Percentiles rank a stretch among this genome's conserved stretches.
Evolutionary conservation across 2,888 invertebrate genomes (phyloP).

Genomic region (Brachypterus glaber): DNA sequence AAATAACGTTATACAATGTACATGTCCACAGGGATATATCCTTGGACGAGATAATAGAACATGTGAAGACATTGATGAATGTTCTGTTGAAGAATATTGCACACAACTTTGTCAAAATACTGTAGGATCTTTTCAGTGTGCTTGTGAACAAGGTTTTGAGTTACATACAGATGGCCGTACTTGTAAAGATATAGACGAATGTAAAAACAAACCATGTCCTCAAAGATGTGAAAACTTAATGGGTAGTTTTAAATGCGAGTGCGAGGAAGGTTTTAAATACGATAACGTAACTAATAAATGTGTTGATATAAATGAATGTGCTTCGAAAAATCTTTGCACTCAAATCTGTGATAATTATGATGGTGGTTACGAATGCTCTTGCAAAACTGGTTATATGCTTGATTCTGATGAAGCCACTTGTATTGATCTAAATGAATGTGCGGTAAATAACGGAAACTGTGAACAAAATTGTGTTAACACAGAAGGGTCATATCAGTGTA

Average conservation of each 20-base stretch:
- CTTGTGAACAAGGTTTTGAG: slow-evolving; percentile 49
- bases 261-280: slow-evolving; percentile 40
- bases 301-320: slow-evolving; percentile 38
- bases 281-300: slow-evolving; percentile 36
- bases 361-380: slow-evolving; percentile 37
- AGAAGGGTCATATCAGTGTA: slow-evolving; percentile 44
- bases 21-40: slow-evolving; percentile 36
- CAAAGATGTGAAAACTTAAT: slow-evolving; percentile 3
- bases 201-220: slow-evolving; percentile 21
- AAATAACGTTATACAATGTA: slow-evolving; percentile 34
- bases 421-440: slow-evolving; percentile 36
- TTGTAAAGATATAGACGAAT: slow-evolving; percentile 41
- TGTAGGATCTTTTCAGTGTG: slow-evolving; percentile 46
- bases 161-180: slow-evolving; percentile 40
- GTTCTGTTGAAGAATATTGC: slow-evolving; percentile 31
- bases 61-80: slow-evolving; percentile 37
- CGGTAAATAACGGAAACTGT: slow-evolving; percentile 40
- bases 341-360: slow-evolving; percentile 29
- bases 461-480: slow-evolving; percentile 46
- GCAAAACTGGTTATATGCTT: slow-evolving; percentile 41
- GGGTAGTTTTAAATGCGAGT: slow-evolving; percentile 43
- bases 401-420: slow-evolving; percentile 40
- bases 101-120: slow-evolving; percentile 43
- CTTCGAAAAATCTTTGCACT: slow-evolving; percentile 29
- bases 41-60: slow-evolving; percentile 39